Evolutionary conservation across 2,888 invertebrate genomes (phyloP).

Genomic region (Pedicia rivosa): DNA sequence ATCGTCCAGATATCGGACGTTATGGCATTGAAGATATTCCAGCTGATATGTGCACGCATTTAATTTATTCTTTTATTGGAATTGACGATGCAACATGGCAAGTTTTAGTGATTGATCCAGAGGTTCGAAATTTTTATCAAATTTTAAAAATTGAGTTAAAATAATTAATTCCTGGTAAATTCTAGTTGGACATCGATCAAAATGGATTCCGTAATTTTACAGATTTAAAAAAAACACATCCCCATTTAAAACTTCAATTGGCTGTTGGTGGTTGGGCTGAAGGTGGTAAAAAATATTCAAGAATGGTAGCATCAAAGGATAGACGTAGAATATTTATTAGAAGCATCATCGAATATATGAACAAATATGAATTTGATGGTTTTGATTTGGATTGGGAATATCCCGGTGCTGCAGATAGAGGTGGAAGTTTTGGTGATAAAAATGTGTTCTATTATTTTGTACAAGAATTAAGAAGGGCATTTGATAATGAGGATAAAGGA

Average conservation of each 20-base stretch:
- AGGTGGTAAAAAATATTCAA: constrained; percentile 74
- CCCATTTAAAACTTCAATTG: constrained; percentile 56
- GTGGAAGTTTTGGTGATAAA: constrained; percentile 70
- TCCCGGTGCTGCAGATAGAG: constrained; percentile 74
- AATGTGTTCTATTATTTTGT: constrained; percentile 68
- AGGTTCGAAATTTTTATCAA: constrained; percentile 33
- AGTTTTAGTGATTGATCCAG: constrained; percentile 64
- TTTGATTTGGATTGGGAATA: constrained; percentile 87
- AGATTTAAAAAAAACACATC: constrained; percentile 47
- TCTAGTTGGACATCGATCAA: constrained; percentile 52
- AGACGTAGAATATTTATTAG: constrained; percentile 53
- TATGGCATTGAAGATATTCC: constrained; percentile 78
- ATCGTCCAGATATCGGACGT: constrained; percentile 63
- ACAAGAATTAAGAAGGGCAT: constrained; percentile 63
- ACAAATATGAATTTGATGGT: constrained; percentile 65
- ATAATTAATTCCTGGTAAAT: neutral
- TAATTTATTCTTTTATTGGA: constrained; percentile 80
- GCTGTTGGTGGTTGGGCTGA: constrained; percentile 88
- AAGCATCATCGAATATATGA: constrained; percentile 61
- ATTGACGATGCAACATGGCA: constrained; percentile 63
- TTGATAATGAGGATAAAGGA: constrained; percentile 51
- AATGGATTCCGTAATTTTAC: constrained; percentile 70
- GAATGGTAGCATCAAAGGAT: constrained; percentile 55
- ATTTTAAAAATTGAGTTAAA: neutral
- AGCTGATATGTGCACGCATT: constrained; percentile 65